Evolutionary conservation across 2,797 vertebrate genomes (phyloP).

Genomic region (Pseudochirops cupreus): DNA sequence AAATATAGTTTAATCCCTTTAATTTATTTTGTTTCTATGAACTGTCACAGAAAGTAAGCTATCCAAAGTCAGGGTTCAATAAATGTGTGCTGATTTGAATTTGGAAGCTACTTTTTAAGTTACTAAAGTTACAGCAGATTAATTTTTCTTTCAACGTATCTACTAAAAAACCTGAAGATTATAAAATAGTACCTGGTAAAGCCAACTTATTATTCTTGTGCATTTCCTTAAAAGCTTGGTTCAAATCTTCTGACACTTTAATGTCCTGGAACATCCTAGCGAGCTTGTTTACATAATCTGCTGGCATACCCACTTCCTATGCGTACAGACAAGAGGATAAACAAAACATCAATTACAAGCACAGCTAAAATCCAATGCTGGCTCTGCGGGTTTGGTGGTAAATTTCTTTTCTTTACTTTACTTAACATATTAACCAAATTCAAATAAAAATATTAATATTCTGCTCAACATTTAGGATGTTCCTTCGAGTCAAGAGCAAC

Average conservation of each 20-base stretch:
- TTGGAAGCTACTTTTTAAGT: constrained; percentile 45
- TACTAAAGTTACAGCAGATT: constrained; percentile 38
- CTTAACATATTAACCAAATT: constrained; percentile 5
- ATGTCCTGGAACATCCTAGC: constrained; percentile 99
- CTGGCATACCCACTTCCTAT: constrained; percentile 99
- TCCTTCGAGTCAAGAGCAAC: not conserved
- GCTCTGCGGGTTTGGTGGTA: not conserved
- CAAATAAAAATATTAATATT: constrained; percentile 28
- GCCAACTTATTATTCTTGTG: constrained; percentile 99
- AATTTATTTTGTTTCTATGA: not conserved
- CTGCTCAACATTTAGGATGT: not conserved
- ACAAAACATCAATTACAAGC: constrained; percentile 26
- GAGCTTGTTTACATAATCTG: constrained; percentile 99
- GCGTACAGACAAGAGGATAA: constrained; percentile 67
- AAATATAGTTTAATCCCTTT: not conserved
- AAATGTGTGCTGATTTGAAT: not conserved
- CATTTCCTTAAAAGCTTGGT: constrained; percentile 99
- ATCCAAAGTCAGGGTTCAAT: not conserved
- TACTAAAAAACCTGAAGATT: constrained; percentile 25
- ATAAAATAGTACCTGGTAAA: constrained; percentile 91
- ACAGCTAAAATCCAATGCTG: not conserved
- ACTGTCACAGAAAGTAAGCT: not conserved
- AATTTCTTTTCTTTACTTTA: not conserved
- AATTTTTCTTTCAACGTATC: constrained; percentile 4
- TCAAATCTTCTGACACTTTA: constrained; percentile 99